Evolutionary conservation across 2,113 vertebrate genomes (phyloP).

Genomic region (Patagioenas fasciata): DNA sequence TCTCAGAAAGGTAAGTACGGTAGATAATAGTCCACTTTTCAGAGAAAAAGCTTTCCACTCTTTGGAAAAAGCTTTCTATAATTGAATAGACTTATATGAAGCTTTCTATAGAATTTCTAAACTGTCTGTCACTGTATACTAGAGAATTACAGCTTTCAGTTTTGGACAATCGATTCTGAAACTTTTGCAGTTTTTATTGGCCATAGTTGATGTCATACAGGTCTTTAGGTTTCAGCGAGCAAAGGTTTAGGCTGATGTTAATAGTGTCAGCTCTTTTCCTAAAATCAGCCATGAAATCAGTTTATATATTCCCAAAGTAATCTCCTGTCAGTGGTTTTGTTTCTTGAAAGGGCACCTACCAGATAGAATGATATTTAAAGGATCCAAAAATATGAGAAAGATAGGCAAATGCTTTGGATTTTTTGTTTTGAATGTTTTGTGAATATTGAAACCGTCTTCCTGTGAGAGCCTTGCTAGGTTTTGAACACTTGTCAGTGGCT

Average conservation of each 20-base stretch:
- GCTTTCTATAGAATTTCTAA: not conserved
- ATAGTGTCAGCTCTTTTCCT: not conserved
- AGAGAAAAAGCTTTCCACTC: not conserved
- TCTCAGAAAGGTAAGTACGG: not conserved
- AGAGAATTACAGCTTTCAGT: not conserved
- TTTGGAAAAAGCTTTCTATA: constrained; percentile 3
- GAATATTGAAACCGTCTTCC: not conserved
- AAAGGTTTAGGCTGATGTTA: not conserved
- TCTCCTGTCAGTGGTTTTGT: not conserved
- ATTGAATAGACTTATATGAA: not conserved
- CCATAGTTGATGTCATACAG: not conserved
- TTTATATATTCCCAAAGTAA: not conserved
- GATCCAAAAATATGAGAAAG: not conserved
- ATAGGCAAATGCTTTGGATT: not conserved
- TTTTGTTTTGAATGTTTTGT: not conserved
- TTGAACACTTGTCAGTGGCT: not conserved
- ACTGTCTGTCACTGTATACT: not conserved
- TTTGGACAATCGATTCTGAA: not conserved
- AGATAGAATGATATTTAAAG: not conserved
- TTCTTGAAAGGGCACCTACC: not conserved
- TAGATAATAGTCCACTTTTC: not conserved
- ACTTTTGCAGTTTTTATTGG: not conserved
- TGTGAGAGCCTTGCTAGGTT: not conserved
- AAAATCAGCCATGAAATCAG: not conserved
- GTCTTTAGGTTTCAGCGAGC: not conserved